Conservation (phyloP, 2,797 vertebrate genomes). For the Poecile montanus region DNA sequence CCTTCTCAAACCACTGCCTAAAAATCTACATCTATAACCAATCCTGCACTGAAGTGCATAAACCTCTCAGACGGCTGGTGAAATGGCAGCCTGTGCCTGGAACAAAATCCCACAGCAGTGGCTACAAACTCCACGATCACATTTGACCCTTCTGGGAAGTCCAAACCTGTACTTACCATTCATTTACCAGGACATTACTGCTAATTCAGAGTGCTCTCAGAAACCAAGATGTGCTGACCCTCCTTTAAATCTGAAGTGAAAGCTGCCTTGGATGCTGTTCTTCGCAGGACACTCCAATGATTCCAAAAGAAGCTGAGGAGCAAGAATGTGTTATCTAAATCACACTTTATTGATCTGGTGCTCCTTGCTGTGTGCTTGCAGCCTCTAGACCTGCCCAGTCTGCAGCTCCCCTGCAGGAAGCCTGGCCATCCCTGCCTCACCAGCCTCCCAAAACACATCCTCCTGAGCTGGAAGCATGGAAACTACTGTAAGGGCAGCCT, state of each 20-base stretch:
- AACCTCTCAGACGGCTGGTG: background rate
- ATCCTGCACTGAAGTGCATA: background rate
- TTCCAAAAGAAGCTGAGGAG: background rate
- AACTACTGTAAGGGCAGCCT: background rate
- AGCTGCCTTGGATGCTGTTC: background rate
- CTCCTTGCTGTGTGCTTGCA: background rate
- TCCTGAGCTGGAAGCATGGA: background rate
- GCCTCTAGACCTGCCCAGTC: background rate
- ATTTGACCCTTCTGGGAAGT: background rate
- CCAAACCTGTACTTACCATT: background rate
- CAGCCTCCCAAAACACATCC: background rate
- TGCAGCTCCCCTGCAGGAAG: background rate
- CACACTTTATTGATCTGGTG: background rate
- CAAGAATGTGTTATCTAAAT: background rate
- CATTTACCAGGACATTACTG: background rate
- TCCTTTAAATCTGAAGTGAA: background rate
- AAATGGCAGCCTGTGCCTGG: background rate
- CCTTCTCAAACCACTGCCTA: background rate
- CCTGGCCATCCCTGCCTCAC: too few relatives aligned
- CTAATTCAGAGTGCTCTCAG: background rate
- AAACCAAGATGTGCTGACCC: background rate
- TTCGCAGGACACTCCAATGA: background rate
- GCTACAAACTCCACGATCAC: background rate
- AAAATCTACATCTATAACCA: background rate
- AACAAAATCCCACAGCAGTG: background rate